These are phyloP conservation scores for Trachelus troglodyta DNA, from an alignment of 2,888 invertebrate species.

Conservation along the genomic window DNA sequence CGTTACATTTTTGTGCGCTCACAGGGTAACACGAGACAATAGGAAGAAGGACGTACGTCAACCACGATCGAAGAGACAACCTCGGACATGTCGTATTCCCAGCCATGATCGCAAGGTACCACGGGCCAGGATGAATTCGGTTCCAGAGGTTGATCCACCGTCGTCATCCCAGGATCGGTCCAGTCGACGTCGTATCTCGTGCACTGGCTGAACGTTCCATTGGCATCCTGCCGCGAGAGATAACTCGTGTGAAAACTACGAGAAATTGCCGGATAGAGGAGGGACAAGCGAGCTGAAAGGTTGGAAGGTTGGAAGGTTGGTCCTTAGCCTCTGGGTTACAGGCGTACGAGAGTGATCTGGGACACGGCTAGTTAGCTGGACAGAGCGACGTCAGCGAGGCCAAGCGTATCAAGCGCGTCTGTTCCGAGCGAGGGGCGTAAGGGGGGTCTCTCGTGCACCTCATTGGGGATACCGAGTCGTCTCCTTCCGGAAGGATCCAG, in stretches of 20 bases:
- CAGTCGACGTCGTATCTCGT: constrained; percentile 80
- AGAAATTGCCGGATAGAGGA: too few relatives aligned
- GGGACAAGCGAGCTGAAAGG: too few relatives aligned
- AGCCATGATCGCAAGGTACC: constrained; percentile 80
- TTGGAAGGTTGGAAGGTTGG: too few relatives aligned
- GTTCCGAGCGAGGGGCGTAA: too few relatives aligned
- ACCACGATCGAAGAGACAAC: constrained; percentile 84
- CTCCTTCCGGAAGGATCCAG: constrained; percentile 65
- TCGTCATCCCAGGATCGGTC: constrained; percentile 68
- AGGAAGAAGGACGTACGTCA: constrained; percentile 67
- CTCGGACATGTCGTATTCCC: constrained; percentile 80
- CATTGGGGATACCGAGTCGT: constrained; percentile 74
- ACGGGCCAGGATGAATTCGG: constrained; percentile 73
- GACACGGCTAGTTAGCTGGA: too few relatives aligned
- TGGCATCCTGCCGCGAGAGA: constrained; percentile 51
- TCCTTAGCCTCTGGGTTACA: too few relatives aligned
- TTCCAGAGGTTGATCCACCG: constrained; percentile 54
- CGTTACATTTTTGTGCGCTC: neutral
- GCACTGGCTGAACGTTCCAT: constrained; percentile 76
- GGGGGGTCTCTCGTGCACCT: neutral
- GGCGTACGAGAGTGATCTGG: too few relatives aligned
- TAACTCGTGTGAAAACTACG: constrained; percentile 17
- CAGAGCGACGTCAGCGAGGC: too few relatives aligned
- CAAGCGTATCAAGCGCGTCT: too few relatives aligned
- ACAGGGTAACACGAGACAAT: neutral